Base-by-base conservation (phyloP, 1,140 invertebrate genomes). In the Contarinia nasturtii region DNA sequence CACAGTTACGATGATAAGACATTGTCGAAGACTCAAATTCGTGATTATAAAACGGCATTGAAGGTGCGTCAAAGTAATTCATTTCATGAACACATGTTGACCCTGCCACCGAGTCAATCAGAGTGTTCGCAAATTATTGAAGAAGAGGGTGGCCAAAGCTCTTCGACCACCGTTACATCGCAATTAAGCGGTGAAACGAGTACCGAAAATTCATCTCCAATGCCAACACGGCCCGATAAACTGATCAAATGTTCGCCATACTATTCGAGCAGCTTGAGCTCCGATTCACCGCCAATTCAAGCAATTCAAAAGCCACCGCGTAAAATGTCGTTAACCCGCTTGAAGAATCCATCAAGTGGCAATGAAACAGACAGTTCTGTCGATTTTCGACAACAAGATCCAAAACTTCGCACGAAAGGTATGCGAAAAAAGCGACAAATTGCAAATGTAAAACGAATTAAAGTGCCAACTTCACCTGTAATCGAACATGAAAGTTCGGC, bases 321-420 rank as follows among this genome's bases (percentile, higher is more conserved):
- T 51, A 74, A 74, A 52, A 66, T 65, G 17, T 55, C 70, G 22
- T 56, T 66, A 22, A 62, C 58, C n/a, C 57, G 65, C 48, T 67
- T 67, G 52, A 66, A 68, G 34, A 67, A 67, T 2, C 51, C 74
- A 18, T 76, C 76, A 55, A 76, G 73, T 63, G 75, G 75, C 36
- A 77, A 78, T 51, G 76, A 77, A 48, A 78, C 76, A 2, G 76
- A 77, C 49, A 78, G 76, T 54, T 77, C 75, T 4, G 59, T 79
- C 44, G 76, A 79, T 64, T 70, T 68, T 49, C 66, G 50, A 46
- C 72, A 68, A 53, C 69, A 68, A 61, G 75, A 72, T 68, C 70
- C 64, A 17, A 72, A 70, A 52, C 64, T 72, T 47, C 63, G 67
- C 51, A 76, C 66, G 56, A 67, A 72, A 33, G 76, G 74, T 8